A percentile compares a stretch with the other conserved stretches of the same genome.
phyloP scores from a whole-genome alignment of 1,140 invertebrate genomes.

The Drosophila seguyi region DNA sequence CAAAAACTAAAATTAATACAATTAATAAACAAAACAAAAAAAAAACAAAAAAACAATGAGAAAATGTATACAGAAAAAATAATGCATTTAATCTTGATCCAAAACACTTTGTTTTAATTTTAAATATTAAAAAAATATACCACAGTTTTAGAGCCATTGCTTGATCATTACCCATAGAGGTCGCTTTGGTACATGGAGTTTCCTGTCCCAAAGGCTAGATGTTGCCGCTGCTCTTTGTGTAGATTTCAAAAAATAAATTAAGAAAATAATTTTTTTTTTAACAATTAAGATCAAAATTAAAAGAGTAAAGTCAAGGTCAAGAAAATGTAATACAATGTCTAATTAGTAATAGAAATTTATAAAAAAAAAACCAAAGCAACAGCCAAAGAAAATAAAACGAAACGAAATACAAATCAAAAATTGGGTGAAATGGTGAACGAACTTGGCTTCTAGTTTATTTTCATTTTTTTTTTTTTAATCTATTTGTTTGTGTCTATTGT shows the following conservation, averaged over 20 bases:
- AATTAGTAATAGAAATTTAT: background rate
- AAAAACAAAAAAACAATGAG: no score
- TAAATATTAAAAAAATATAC: no score
- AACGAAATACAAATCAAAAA: slow-evolving; percentile 56
- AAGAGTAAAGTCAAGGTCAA: slow-evolving; percentile 10
- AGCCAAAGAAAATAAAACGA: slow-evolving; percentile 28
- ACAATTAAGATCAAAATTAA: no score
- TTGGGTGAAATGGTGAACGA: slow-evolving; percentile 81
- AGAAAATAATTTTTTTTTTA: background rate
- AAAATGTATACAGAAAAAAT: no score
- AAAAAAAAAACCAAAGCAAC: background rate
- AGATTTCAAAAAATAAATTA: background rate
- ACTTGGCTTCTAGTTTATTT: slow-evolving; percentile 47
- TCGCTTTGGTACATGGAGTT: background rate
- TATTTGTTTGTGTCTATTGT: slow-evolving; percentile 39
- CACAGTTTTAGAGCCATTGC: background rate
- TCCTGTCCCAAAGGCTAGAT: background rate
- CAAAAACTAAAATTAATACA: no score
- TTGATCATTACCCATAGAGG: background rate
- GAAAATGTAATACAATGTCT: background rate
- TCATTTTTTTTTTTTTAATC: slow-evolving; percentile 36
- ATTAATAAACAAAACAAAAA: no score
- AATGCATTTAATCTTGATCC: no score
- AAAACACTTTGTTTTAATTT: no score
- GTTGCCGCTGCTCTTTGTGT: background rate